Percentiles rank a stretch among this genome's conserved stretches.
Conservation (phyloP, 2,888 invertebrate genomes). For the Tromatobia lineatoria region DNA sequence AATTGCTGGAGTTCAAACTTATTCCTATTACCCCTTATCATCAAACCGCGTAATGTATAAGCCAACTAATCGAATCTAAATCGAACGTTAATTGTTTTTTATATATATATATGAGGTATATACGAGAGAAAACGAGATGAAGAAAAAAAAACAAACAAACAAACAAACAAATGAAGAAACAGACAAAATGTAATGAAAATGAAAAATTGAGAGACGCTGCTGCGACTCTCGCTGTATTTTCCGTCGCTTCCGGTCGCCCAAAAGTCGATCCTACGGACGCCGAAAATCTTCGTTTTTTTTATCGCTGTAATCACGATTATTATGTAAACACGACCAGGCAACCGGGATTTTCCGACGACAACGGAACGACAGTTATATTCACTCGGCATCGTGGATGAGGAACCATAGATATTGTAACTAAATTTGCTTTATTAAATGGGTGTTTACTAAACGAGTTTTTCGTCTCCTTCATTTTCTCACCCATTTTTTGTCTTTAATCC, state of each 20-base stretch:
- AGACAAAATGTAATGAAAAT: slow-evolving; percentile 21
- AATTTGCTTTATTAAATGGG: slow-evolving; percentile 85
- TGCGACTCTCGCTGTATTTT: slow-evolving; percentile 51
- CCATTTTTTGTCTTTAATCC: too few species aligned
- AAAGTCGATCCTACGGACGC: slow-evolving; percentile 40
- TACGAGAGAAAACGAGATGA: slow-evolving; percentile 69
- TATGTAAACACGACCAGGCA: slow-evolving; percentile 54
- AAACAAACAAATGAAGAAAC: slow-evolving; percentile 53
- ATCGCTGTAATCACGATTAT: slow-evolving; percentile 55
- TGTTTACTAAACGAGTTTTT: slow-evolving; percentile 82
- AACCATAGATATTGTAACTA: slow-evolving; percentile 83
- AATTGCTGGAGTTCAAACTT: slow-evolving; percentile 84
- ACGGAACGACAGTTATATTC: slow-evolving; percentile 72
- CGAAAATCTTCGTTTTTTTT: slow-evolving; percentile 29
- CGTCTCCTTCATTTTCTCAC: neutral
- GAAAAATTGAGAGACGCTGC: neutral
- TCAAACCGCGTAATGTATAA: slow-evolving; percentile 71
- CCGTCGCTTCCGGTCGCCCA: slow-evolving; percentile 54
- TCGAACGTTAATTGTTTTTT: slow-evolving; percentile 73
- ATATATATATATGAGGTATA: slow-evolving; percentile 72
- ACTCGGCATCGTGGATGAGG: slow-evolving; percentile 73
- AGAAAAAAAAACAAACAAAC: slow-evolving; percentile 43
- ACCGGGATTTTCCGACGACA: slow-evolving; percentile 35
- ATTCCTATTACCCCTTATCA: slow-evolving; percentile 82
- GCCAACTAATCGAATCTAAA: slow-evolving; percentile 71